A percentile compares a stretch with the other conserved stretches of the same genome.
Conservation (phyloP, 2,888 invertebrate genomes). For the Lysandra bellargus region DNA sequence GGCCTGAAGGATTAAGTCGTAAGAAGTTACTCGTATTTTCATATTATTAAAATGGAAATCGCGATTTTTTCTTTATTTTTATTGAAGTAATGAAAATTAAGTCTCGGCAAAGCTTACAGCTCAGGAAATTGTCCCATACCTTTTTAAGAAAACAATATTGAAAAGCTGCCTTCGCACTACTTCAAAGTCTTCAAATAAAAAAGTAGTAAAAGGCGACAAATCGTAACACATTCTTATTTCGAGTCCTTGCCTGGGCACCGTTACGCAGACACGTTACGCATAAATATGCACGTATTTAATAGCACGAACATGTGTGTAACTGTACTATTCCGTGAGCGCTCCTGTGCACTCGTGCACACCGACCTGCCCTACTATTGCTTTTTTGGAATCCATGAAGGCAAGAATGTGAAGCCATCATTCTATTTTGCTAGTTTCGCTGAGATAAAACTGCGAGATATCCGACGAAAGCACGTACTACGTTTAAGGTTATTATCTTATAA, state of each 20-base stretch:
- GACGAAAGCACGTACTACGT: not conserved
- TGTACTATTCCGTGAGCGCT: constrained; percentile 63
- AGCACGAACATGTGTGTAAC: constrained; percentile 71
- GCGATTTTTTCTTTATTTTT: too few species aligned
- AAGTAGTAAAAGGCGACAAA: constrained; percentile 33
- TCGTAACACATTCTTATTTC: constrained; percentile 56
- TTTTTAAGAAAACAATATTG: not conserved
- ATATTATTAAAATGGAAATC: too few species aligned
- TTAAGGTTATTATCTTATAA: not conserved
- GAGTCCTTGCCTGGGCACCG: constrained; percentile 68
- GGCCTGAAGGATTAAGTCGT: too few species aligned
- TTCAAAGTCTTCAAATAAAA: constrained; percentile 4
- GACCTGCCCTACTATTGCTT: constrained; percentile 36
- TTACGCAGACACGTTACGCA: constrained; percentile 73
- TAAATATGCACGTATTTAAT: constrained; percentile 75
- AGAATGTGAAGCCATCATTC: not conserved
- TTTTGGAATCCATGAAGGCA: constrained; percentile 1
- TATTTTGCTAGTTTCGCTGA: not conserved
- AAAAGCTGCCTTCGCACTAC: not conserved
- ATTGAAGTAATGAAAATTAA: too few species aligned
- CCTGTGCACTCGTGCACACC: constrained; percentile 47
- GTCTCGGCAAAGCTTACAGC: not conserved
- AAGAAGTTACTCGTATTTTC: too few species aligned
- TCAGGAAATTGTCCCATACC: not conserved
- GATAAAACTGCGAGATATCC: not conserved